Evolutionary conservation across 2,888 invertebrate species (phyloP), one percentile per base, ranked within the genome.

Genomic region (Leptogaster cylindrica): DNA sequence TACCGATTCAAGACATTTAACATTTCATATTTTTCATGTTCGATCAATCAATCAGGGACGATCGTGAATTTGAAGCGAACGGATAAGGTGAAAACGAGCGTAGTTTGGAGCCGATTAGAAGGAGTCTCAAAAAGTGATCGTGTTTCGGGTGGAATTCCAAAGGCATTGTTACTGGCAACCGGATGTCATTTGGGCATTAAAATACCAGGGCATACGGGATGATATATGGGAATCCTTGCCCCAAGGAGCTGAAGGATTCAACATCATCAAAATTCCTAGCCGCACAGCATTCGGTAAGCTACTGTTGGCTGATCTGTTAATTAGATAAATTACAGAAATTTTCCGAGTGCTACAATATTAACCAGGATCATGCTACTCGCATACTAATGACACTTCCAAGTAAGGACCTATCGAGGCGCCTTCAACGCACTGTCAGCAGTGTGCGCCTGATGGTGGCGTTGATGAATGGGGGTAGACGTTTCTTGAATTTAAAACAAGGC

Each of bases 301-400:
- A 48, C 68, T 46, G 63, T 65, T 33, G n/a, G 46, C 69, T 67
- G 69, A 69, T 69, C 70, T 70, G 67, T 67, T 70, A 70, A 70
- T 70, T 70, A 70, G 67, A 70, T 70, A 70, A 70, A 67, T 70
- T 70, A 70, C 70, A 70, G 70, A 70, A 67, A 67, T 70, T 65
- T 65, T 51, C 67, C 61, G 63, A 67, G 67, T 66, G 51, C 70
- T 66, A 66, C 65, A 46, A 51, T 63, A 61, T 70, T 66, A 66
- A 51, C 31, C 52, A 44, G 20, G 39, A 66, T 58, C 39, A 36
- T 51, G 31, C 44, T 33, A 27, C 52, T 61, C 27, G 70, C 70
- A 70, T 70, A 70, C 70, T 70, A 70, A 70, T 67, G 36, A 25
- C 25, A 10, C 48, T 50, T 48, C 44, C 61, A 61, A 61, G 44